Conservation (phyloP, 2,797 vertebrate genomes). For the Acropternis orthonyx region DNA sequence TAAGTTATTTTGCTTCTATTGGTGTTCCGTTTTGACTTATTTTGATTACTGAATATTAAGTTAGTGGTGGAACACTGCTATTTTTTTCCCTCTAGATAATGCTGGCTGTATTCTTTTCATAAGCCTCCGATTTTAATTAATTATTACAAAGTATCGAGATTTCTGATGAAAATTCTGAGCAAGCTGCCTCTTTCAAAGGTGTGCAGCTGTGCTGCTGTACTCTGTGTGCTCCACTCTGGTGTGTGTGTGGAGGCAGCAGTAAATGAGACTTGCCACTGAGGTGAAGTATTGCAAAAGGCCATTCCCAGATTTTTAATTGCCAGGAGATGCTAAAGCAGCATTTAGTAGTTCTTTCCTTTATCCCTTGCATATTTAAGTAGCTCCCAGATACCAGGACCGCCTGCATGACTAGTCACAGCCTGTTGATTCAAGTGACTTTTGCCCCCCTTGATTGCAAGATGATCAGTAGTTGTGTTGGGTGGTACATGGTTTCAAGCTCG, state of each 20-base stretch:
- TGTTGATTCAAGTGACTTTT: background rate
- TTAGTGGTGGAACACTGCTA: background rate
- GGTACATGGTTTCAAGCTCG: rapidly evolving
- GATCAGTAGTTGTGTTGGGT: background rate
- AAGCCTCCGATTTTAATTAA: background rate
- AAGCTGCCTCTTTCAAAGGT: background rate
- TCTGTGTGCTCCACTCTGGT: background rate
- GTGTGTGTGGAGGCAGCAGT: background rate
- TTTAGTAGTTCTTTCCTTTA: background rate
- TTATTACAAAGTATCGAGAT: background rate
- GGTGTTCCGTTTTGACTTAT: background rate
- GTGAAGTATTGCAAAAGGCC: background rate
- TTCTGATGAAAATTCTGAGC: background rate
- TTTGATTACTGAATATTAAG: background rate
- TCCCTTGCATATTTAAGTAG: background rate
- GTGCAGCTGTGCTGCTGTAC: background rate
- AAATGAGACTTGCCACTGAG: background rate
- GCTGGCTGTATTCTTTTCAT: background rate
- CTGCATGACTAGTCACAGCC: background rate
- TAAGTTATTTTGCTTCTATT: background rate
- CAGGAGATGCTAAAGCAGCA: background rate
- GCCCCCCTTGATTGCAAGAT: background rate
- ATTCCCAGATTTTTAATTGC: background rate
- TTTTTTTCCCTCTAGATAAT: background rate
- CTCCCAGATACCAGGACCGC: background rate